These are phyloP conservation scores for Smithornis capensis DNA, from an alignment of 2,113 vertebrate species.

Conservation along the genomic window DNA sequence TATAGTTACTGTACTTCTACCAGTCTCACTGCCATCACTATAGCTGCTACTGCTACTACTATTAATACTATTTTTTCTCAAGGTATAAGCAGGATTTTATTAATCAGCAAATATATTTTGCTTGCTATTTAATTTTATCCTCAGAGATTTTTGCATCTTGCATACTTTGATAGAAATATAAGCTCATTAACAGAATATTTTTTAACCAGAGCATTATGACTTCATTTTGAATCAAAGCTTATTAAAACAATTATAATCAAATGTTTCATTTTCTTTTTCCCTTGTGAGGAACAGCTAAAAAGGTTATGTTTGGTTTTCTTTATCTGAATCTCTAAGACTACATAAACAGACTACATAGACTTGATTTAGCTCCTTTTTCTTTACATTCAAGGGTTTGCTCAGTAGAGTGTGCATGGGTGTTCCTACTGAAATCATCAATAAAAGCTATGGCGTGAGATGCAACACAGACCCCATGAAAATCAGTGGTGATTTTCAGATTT, in stretches of 20 bases:
- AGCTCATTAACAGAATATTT: conserved; percentile 78
- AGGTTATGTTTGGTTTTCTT: conserved; percentile 85
- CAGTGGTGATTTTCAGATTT: rapidly evolving
- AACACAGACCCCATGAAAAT: not conserved
- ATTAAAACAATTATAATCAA: conserved; percentile 87
- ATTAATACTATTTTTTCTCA: conserved; percentile 34
- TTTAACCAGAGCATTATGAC: conserved; percentile 77
- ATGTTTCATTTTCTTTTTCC: conserved; percentile 81
- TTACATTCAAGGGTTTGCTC: conserved; percentile 51
- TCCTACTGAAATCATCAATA: not conserved
- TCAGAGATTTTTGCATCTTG: conserved; percentile 74
- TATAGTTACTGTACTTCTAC: not conserved
- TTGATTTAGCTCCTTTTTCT: conserved; percentile 65
- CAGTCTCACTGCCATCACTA: not conserved
- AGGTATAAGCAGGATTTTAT: conserved; percentile 62
- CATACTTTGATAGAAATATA: conserved; percentile 77
- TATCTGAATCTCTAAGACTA: conserved; percentile 70
- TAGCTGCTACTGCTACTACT: not conserved
- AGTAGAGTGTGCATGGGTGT: not conserved
- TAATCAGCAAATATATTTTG: conserved; percentile 72
- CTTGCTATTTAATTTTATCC: conserved; percentile 74
- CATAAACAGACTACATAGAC: conserved; percentile 74
- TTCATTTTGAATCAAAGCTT: conserved; percentile 83
- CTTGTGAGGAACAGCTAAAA: conserved; percentile 79
- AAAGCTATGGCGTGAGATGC: not conserved